Evolutionary conservation across 37 sponge, comb jelly and placozoan genomes (phyloP).

Genomic region (Axinella damicornis): DNA sequence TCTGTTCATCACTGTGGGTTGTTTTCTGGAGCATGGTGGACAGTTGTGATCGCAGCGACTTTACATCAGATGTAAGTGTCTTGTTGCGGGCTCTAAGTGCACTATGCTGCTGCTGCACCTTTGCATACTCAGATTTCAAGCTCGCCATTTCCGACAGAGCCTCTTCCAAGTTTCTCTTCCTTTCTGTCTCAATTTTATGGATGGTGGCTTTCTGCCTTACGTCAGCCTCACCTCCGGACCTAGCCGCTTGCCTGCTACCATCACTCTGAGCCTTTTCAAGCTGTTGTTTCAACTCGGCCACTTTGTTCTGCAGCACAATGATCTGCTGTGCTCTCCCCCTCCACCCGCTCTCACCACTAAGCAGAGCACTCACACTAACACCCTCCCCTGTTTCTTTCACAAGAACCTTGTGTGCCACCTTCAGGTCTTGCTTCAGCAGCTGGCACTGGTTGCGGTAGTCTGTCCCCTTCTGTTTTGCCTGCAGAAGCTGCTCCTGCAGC

Average conservation of each 20-base stretch:
- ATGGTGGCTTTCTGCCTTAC: slow-evolving; percentile 56
- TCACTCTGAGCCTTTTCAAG: not conserved
- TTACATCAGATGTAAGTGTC: slow-evolving; percentile 62
- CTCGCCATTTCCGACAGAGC: slow-evolving; percentile 46
- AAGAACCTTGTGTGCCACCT: slow-evolving; percentile 76
- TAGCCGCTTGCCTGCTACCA: not conserved
- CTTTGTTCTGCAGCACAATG: slow-evolving; percentile 68
- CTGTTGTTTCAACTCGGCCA: slow-evolving; percentile 41
- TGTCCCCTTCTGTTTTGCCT: slow-evolving; percentile 49
- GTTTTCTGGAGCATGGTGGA: slow-evolving; percentile 9
- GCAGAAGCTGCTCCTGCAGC: slow-evolving; percentile 56
- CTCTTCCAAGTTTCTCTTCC: slow-evolving; percentile 45
- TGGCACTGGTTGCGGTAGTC: slow-evolving; percentile 68
- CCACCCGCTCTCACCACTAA: slow-evolving; percentile 61
- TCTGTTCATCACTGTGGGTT: not conserved
- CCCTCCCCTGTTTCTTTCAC: slow-evolving; percentile 74
- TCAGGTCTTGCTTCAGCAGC: slow-evolving; percentile 75
- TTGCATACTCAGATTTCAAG: slow-evolving; percentile 26
- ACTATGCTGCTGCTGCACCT: slow-evolving; percentile 45
- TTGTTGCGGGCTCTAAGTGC: slow-evolving; percentile 83
- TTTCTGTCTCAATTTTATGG: slow-evolving; percentile 59
- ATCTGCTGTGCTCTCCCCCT: slow-evolving; percentile 88
- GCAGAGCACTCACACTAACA: slow-evolving; percentile 31
- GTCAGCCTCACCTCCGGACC: not conserved
- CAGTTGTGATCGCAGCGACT: slow-evolving; percentile 35